Evolutionary conservation across 2,797 vertebrate species (phyloP).

Genomic region (Melanotaenia maccullochi): DNA sequence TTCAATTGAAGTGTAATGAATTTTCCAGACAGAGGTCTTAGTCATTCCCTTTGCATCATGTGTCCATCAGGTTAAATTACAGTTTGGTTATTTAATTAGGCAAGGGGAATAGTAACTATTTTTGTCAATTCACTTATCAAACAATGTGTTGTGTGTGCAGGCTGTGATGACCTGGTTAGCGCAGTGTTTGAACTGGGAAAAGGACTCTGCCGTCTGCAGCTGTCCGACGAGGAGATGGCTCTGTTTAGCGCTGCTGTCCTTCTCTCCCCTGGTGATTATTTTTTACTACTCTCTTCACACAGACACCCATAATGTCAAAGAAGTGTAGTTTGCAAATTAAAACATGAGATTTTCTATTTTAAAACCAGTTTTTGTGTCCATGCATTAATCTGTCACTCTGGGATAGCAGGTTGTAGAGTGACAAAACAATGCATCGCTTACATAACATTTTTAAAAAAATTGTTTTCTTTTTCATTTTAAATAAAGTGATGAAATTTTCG

Average conservation of each 20-base stretch:
- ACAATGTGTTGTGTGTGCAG: constrained; percentile 69
- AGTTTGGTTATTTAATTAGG: not conserved
- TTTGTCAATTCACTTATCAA: not conserved
- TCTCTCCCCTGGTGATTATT: constrained; percentile 86
- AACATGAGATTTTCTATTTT: not conserved
- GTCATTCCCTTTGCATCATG: constrained; percentile 1
- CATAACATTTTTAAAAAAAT: not conserved
- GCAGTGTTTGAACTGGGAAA: constrained; percentile 90
- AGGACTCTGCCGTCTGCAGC: constrained; percentile 88
- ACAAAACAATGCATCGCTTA: not conserved
- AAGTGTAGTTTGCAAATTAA: constrained; percentile 3
- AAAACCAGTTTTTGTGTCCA: not conserved
- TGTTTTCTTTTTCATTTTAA: not conserved
- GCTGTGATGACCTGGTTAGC: constrained; percentile 90
- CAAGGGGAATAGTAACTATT: not conserved
- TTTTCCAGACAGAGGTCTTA: constrained; percentile 2
- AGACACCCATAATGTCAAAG: not conserved
- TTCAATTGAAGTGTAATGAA: not conserved
- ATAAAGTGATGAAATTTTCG: no score
- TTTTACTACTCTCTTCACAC: constrained; percentile 19
- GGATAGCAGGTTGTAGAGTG: not conserved
- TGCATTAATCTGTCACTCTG: constrained; percentile 2
- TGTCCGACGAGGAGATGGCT: constrained; percentile 92
- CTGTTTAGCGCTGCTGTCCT: constrained; percentile 89
- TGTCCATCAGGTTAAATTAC: not conserved